Evolutionary conservation across 2,113 vertebrate genomes (phyloP).

Genomic region (Poeciliopsis occidentalis): DNA sequence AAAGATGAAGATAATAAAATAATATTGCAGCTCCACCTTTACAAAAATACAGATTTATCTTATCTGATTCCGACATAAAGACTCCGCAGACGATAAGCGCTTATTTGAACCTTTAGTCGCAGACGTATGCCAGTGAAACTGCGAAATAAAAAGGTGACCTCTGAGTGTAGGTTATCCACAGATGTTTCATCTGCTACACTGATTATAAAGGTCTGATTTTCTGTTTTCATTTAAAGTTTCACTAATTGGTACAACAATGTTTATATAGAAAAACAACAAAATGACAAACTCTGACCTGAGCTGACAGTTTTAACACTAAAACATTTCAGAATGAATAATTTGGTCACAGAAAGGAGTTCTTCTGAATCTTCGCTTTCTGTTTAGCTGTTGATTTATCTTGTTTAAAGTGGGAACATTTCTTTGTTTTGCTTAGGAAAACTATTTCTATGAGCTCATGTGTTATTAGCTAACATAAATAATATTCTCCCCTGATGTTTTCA

Average conservation of each 20-base stretch:
- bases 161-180: background rate
- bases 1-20: background rate
- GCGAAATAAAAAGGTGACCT: background rate
- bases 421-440: background rate
- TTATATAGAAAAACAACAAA: background rate
- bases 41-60: background rate
- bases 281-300: background rate
- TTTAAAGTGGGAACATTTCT: background rate
- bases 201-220: background rate
- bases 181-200: slow-evolving; percentile 1
- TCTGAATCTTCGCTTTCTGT: background rate
- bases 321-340: background rate
- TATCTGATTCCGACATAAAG: background rate
- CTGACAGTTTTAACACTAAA: background rate
- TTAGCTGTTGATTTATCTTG: background rate
- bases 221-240: background rate
- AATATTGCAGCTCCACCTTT: background rate
- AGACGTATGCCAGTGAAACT: background rate
- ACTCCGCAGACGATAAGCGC: background rate
- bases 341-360: background rate
- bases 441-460: background rate
- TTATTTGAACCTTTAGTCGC: background rate
- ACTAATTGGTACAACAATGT: background rate
- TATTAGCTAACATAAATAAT: background rate
- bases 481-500: background rate